phyloP scores from a whole-genome alignment of 2,888 invertebrate genomes.

The Allygus modestus region DNA sequence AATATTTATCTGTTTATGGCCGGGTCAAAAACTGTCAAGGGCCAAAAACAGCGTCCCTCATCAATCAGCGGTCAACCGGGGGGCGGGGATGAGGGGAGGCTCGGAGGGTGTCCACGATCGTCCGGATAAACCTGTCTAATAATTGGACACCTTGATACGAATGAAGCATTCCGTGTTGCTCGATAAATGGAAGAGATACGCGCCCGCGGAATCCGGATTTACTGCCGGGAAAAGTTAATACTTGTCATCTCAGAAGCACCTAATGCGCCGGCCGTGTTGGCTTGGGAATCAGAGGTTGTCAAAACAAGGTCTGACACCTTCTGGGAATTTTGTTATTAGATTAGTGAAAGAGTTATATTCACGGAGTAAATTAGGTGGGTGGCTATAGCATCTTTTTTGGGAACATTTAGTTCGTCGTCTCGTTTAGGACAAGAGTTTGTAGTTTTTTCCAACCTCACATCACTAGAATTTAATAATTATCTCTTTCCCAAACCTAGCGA shows the following conservation, averaged over 20 bases:
- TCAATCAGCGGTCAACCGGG: not conserved
- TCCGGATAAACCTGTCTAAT: slow-evolving; percentile 32
- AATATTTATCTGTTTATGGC: slow-evolving; percentile 31
- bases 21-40: slow-evolving; percentile 41
- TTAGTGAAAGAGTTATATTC: slow-evolving; percentile 11
- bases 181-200: slow-evolving; percentile 50
- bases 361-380: slow-evolving; percentile 7
- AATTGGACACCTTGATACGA: slow-evolving; percentile 7
- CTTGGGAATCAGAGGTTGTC: slow-evolving; percentile 18
- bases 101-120: not conserved
- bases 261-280: slow-evolving; percentile 21
- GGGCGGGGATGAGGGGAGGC: not conserved
- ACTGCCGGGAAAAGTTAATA: slow-evolving; percentile 18
- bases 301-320: slow-evolving; percentile 37
- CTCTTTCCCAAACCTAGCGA: too few species aligned
- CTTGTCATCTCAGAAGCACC: slow-evolving; percentile 37
- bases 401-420: too few species aligned
- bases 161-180: not conserved
- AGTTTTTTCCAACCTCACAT: too few species aligned
- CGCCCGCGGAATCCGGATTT: slow-evolving; percentile 30
- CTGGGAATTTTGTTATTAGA: slow-evolving; percentile 17
- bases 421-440: too few species aligned
- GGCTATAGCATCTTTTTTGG: not conserved
- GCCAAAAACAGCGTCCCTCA: slow-evolving; percentile 22
- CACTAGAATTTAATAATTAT: too few species aligned